phyloP scores from a whole-genome alignment of 1,140 invertebrate genomes.

The Parapsyche elsis region DNA sequence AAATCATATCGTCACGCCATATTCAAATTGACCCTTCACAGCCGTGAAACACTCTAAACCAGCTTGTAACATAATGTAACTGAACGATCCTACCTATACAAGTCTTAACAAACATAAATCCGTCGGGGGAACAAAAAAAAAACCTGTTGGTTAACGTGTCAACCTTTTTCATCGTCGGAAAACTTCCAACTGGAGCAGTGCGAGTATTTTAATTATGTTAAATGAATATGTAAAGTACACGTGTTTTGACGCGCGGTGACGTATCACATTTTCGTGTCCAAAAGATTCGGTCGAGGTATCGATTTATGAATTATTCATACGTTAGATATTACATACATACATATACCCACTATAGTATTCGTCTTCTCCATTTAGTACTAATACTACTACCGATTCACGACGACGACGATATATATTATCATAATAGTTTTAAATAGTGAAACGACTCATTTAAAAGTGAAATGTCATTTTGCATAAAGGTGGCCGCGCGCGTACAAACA shows the following conservation, averaged over 20 bases:
- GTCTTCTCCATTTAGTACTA: too few species aligned
- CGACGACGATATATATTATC: background rate
- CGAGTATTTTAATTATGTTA: too few species aligned
- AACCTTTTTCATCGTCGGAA: too few species aligned
- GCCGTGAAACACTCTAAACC: too few species aligned
- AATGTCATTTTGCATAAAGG: slow-evolving; percentile 15
- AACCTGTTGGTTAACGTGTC: too few species aligned
- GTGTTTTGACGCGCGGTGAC: slow-evolving; percentile 16
- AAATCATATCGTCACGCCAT: background rate
- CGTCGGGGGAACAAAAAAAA: too few species aligned
- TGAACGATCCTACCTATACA: too few species aligned
- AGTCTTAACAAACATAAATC: too few species aligned
- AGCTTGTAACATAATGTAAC: too few species aligned
- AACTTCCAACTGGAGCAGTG: too few species aligned
- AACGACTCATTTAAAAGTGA: slow-evolving; percentile 11
- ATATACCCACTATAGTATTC: background rate
- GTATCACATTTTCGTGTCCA: background rate
- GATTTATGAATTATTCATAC: slow-evolving; percentile 23
- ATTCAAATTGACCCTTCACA: too few species aligned
- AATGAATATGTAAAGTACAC: background rate
- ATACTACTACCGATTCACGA: background rate
- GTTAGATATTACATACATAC: background rate
- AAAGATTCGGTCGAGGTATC: background rate
- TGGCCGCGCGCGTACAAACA: slow-evolving; percentile 20
- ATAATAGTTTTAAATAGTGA: slow-evolving; percentile 13